Evolutionary conservation across 2,113 vertebrate genomes (phyloP), one percentile per base, ranked within the genome.

Genomic region (Toxotes jaculatrix): DNA sequence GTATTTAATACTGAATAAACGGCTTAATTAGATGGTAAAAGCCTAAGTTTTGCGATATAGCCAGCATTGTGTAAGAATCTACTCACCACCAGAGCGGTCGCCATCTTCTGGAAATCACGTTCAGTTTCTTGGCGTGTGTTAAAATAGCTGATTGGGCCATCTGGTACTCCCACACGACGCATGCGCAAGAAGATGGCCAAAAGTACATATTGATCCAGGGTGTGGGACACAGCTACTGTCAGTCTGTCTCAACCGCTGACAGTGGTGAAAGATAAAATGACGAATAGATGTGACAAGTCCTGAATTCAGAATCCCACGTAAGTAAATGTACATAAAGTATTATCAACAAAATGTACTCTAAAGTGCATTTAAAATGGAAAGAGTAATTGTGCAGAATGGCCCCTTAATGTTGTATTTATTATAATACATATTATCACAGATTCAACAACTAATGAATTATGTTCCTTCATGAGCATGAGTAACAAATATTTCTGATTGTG

Each of bases 11-110:
- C 1, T 4, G 11, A 9, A 49, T 42, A 43, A 34, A 27, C 4
- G 3, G 14, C 7, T 2, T 11, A n/a, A 1, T 8, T 11, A 3
- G 7, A 4, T 19, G 12, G 19, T 10, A 7, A 5, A 14, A 42
- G 1, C 17, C 3, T 6, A 5, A 6, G 0, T 0, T 8, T 4
- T 9, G 4, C 4, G 27, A 0, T 70, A 68, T 19, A n/a, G 43
- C n/a, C 16, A 11, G 4, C 1, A 10, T 14, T 14, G 53, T 57
- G 53, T 5, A 1, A 17, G 21, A 7, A 0, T 1, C 3, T 80
- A 96, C 97, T 99, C 95, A 98, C 98, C 97, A 96, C 94, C 91
- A 98, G 93, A 89, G 96, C 96, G 87, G 97, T 93, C 97, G 98
- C 98, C 98, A 99, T 98, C 96, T 98, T 98, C 96, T 90, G 93